These are phyloP conservation scores for Antrozous pallidus DNA, from an alignment of 2,797 vertebrate species.

Conservation along the genomic window DNA sequence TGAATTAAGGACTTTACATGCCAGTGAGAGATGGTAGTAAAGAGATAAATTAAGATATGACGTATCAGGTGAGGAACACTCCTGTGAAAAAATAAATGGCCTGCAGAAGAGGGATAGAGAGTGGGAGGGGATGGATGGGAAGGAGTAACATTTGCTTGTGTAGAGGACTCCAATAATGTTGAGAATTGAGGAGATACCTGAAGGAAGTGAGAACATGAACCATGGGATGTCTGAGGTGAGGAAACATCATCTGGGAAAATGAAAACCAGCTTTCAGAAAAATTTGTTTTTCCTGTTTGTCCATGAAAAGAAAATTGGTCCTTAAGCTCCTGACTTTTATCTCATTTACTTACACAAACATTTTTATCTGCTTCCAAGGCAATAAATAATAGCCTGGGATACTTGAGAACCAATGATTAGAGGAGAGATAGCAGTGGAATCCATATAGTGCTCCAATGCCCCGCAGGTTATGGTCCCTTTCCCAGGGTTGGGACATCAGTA, in stretches of 20 bases:
- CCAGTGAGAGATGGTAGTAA: neutral
- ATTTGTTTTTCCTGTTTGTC: neutral
- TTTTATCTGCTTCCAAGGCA: neutral
- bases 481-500: neutral
- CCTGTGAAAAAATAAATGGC: neutral
- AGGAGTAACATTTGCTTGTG: neutral
- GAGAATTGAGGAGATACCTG: neutral
- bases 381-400: neutral
- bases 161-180: neutral
- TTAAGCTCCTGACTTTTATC: neutral
- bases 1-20: neutral
- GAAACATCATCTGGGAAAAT: neutral
- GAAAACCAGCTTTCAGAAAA: neutral
- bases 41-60: neutral
- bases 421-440: neutral
- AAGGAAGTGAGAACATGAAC: neutral
- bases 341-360: neutral
- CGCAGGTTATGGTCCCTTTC: rapidly evolving
- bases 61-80: neutral
- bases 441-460: neutral
- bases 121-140: neutral
- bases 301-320: neutral
- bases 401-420: neutral
- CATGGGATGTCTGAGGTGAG: neutral
- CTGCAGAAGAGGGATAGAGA: neutral